A percentile compares a stretch with the other conserved stretches of the same genome.
Conservation (phyloP, 2,113 vertebrate species). For the Chaetodon auriga region DNA sequence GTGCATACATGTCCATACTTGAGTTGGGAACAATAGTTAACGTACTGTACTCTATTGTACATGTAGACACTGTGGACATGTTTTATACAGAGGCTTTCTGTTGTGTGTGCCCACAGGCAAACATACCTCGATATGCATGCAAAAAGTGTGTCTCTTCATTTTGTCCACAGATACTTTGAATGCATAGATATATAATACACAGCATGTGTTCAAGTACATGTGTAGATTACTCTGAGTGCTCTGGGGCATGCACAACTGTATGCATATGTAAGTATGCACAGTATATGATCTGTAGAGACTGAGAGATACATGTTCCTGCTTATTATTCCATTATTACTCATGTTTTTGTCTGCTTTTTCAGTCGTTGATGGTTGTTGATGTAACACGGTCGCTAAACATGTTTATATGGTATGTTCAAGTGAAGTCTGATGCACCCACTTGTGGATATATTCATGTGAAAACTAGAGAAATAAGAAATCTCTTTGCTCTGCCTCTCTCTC, state of each 20-base stretch:
- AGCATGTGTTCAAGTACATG: not conserved
- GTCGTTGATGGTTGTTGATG: not conserved
- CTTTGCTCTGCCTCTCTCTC: not conserved
- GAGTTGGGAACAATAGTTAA: not conserved
- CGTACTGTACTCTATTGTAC: not conserved
- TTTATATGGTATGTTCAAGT: not conserved
- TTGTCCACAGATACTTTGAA: not conserved
- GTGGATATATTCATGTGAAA: not conserved
- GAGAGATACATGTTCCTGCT: not conserved
- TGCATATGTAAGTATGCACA: not conserved
- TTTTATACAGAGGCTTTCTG: not conserved
- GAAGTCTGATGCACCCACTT: not conserved
- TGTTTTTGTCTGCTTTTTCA: not conserved
- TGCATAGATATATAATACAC: not conserved
- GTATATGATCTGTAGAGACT: not conserved
- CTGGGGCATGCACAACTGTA: not conserved
- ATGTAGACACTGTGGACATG: not conserved
- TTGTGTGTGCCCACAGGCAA: not conserved
- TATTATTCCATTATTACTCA: not conserved
- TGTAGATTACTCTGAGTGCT: not conserved
- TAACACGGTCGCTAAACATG: not conserved
- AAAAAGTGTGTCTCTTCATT: not conserved
- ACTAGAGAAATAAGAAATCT: not conserved
- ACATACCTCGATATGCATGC: not conserved
- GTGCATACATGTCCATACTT: too few species aligned